Evolutionary conservation across 2,797 vertebrate genomes (phyloP).

Genomic region (Manis pentadactyla): DNA sequence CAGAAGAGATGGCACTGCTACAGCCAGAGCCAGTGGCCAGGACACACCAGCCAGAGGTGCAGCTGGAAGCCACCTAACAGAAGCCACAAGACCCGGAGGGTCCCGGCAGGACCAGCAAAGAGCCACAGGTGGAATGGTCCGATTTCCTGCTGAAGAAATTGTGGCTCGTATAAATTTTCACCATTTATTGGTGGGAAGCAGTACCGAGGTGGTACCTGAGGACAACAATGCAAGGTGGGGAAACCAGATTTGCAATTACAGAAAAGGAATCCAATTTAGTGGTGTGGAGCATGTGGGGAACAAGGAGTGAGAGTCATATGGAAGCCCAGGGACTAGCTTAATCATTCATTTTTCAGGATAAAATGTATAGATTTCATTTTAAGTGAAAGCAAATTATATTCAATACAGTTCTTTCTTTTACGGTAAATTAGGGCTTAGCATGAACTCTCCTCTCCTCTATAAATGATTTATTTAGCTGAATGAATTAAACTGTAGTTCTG

Average conservation of each 20-base stretch:
- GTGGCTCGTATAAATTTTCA: background rate
- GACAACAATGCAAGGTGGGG: background rate
- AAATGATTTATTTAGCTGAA: background rate
- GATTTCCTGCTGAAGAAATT: background rate
- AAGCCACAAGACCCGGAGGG: background rate
- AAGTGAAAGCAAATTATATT: background rate
- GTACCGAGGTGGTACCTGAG: background rate
- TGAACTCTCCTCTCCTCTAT: background rate
- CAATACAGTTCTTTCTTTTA: background rate
- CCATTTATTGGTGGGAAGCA: background rate
- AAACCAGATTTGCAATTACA: background rate
- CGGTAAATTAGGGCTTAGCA: background rate
- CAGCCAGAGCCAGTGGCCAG: background rate
- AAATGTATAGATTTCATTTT: background rate
- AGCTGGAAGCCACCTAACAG: background rate
- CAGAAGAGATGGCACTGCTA: background rate
- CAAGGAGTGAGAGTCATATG: background rate
- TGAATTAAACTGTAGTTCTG: background rate
- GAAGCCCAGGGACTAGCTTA: background rate
- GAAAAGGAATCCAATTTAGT: background rate
- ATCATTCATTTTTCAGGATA: background rate
- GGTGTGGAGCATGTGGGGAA: background rate
- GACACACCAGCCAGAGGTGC: background rate
- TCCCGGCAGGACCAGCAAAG: background rate
- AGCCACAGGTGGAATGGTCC: background rate